A percentile compares a stretch with the other conserved stretches of the same genome.
These are phyloP conservation scores for Phengaris alcon DNA, from an alignment of 2,888 invertebrate genomes.

Conservation along the genomic window DNA sequence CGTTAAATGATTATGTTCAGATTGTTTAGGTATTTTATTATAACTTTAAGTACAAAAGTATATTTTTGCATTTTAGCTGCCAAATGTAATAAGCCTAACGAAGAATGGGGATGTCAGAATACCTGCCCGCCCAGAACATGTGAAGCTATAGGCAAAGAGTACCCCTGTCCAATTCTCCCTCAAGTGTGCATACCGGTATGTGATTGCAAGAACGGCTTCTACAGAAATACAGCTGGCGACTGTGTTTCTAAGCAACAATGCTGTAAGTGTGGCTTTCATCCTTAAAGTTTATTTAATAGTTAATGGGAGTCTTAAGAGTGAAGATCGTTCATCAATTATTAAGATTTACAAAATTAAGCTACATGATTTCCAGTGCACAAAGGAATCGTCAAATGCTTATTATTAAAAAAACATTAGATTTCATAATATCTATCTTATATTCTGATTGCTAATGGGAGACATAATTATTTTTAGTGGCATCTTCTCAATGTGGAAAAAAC, in stretches of 20 bases:
- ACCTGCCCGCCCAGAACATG: constrained; percentile 30
- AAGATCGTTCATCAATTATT: too few species aligned
- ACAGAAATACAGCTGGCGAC: constrained; percentile 32
- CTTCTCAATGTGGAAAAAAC: constrained; percentile 39
- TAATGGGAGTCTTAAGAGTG: too few species aligned
- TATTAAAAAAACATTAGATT: too few species aligned
- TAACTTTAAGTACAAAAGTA: not conserved
- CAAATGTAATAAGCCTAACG: constrained; percentile 29
- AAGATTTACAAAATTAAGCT: too few species aligned
- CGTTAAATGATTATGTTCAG: too few species aligned
- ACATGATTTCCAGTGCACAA: too few species aligned
- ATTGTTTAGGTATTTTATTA: constrained; percentile 33
- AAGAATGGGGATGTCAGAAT: constrained; percentile 29
- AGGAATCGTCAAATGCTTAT: too few species aligned
- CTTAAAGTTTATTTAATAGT: too few species aligned
- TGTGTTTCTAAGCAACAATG: constrained; percentile 32
- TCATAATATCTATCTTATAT: not conserved
- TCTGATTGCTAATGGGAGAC: not conserved
- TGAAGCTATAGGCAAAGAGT: constrained; percentile 23
- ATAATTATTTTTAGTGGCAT: constrained; percentile 4
- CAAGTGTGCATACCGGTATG: constrained; percentile 30
- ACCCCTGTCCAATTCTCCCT: constrained; percentile 9
- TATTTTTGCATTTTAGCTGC: not conserved
- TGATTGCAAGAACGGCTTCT: constrained; percentile 30
- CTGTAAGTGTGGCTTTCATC: not conserved